phyloP scores from a whole-genome alignment of 2,888 invertebrate species.

The Caenorhabditis sp. region DNA sequence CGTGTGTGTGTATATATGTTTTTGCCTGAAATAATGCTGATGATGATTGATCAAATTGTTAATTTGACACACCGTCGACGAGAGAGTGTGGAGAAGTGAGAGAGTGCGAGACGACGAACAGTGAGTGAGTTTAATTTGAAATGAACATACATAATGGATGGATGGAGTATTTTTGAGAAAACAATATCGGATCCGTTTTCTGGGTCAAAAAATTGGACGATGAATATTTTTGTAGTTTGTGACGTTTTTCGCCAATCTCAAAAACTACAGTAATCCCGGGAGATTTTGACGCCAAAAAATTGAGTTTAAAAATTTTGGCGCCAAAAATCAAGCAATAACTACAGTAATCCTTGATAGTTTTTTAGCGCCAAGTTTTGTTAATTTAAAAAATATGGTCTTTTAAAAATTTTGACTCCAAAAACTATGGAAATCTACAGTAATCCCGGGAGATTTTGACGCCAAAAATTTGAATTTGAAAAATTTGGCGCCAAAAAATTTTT shows the following conservation, averaged over 20 bases:
- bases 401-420: too few relatives aligned
- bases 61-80: constrained; percentile 25
- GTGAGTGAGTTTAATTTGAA: background rate
- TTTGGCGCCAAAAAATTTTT: too few relatives aligned
- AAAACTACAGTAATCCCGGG: too few relatives aligned
- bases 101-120: constrained; percentile 3
- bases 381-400: too few relatives aligned
- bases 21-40: constrained; percentile 1
- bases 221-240: background rate
- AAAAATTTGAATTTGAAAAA: too few relatives aligned
- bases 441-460: too few relatives aligned
- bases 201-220: background rate
- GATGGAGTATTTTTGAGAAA: background rate
- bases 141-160: background rate
- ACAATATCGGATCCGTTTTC: background rate
- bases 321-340: too few relatives aligned
- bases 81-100: constrained; percentile 11
- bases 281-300: too few relatives aligned
- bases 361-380: too few relatives aligned
- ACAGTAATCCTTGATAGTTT: too few relatives aligned
- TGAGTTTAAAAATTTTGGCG: too few relatives aligned
- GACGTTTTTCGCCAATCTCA: background rate
- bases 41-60: constrained; percentile 40
- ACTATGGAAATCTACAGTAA: too few relatives aligned
- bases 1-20: background rate